Base-by-base conservation (phyloP, 2,888 invertebrate species). In the Habrosyne pyritoides region DNA sequence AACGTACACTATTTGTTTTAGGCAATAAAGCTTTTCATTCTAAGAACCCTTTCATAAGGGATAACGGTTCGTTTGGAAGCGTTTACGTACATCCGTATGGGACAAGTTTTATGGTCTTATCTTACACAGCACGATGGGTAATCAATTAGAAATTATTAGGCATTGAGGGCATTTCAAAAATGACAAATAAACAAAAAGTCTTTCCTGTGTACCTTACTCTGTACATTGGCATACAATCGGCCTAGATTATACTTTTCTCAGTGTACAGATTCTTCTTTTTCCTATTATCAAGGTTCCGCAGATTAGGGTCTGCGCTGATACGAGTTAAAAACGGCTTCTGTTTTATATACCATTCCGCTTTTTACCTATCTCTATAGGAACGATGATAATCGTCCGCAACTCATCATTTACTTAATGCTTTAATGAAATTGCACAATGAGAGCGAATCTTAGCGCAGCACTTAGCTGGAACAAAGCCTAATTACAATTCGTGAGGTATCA, bases 401-500 rank as follows among this genome's bases (percentile, higher is more conserved):
- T 81, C 78, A 83, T 85, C 83, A 82, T 85, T 84, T 81, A 76
- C 75, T 81, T 81, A 81, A 83, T 83, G 75, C 79, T 60, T 70
- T 78, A 82, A 83, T 81, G 76, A 83, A 85, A 85, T 82, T 82
- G 74, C 80, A 80, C 77, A 84, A 83, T 81, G 79, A 73, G 79
- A 77, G 81, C 75, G 75, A 75, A 82, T 80, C 75, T 74, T 75
- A 71, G 75, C 66, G 75, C 74, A 72, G 79, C 75, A 81, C 82
- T 85, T 79, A 81, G 78, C 79, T 84, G 82, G 86, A 87, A 86
- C 85, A 86, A 87, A 86, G 83, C 79, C 86, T 89, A 89, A 89
- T 89, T 89, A 88, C 84, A 86, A 85, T 89, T 88, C 84, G 86
- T 86, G 88, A 84, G 87, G 86, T 88, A 90, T 88, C 87, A 89